These are phyloP conservation scores for Shargacucullia verbasci DNA, from an alignment of 2,888 invertebrate species.

Conservation along the genomic window DNA sequence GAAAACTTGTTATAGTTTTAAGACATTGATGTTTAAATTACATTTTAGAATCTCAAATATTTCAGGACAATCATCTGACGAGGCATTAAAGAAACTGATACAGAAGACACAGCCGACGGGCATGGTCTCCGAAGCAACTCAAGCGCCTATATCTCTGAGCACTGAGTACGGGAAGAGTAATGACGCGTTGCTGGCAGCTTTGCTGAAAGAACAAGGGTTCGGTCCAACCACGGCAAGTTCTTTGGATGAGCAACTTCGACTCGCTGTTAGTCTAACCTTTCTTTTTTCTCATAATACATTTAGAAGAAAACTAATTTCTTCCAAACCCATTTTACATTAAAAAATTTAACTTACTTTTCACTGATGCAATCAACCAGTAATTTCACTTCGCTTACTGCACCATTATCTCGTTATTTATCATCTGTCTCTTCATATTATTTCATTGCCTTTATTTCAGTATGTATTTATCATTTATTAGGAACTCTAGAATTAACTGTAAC, in stretches of 20 bases:
- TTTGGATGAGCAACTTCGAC: conserved; percentile 88
- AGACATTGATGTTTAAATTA: background rate
- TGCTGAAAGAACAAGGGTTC: conserved; percentile 92
- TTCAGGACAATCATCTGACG: conserved; percentile 83
- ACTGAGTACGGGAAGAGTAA: conserved; percentile 90
- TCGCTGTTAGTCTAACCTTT: conserved; percentile 85
- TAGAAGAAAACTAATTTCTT: conserved; percentile 29
- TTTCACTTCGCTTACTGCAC: conserved; percentile 58
- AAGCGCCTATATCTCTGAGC: conserved; percentile 80
- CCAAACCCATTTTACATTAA: conserved; percentile 33
- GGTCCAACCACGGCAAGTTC: conserved; percentile 92
- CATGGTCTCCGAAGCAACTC: conserved; percentile 82
- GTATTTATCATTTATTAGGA: conserved; percentile 62
- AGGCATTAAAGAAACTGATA: conserved; percentile 80
- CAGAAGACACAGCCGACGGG: conserved; percentile 73
- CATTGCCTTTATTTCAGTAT: conserved; percentile 54
- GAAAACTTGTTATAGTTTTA: background rate
- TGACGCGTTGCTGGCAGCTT: conserved; percentile 91
- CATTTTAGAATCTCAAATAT: conserved; percentile 27
- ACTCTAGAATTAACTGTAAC: conserved; percentile 75
- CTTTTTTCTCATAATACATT: conserved; percentile 48
- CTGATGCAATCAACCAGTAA: conserved; percentile 55
- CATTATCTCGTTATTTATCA: conserved; percentile 53
- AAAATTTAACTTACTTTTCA: conserved; percentile 43
- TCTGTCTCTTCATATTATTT: conserved; percentile 47